Percentiles rank a stretch among this genome's conserved stretches.
Conservation (phyloP, 2,797 vertebrate genomes). For the Poecilia velifera region DNA sequence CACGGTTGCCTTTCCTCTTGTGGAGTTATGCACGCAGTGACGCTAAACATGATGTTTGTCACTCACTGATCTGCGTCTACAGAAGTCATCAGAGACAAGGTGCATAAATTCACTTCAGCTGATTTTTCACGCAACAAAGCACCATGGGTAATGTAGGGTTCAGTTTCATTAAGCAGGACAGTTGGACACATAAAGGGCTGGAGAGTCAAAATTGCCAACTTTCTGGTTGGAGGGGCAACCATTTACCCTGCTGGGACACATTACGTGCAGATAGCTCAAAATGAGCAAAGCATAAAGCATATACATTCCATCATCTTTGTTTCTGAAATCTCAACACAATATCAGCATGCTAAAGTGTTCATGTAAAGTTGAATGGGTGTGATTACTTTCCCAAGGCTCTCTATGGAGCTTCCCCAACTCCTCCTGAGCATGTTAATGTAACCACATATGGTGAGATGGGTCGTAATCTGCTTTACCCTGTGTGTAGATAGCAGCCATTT, state of each 20-base stretch:
- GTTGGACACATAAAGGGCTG: neutral
- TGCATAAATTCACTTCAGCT: neutral
- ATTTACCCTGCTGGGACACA: neutral
- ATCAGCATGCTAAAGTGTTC: neutral
- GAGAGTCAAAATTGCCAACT: neutral
- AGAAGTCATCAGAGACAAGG: neutral
- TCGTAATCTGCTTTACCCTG: slow-evolving; percentile 56
- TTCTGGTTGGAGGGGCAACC: neutral
- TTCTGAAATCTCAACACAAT: neutral
- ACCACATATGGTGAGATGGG: slow-evolving; percentile 60
- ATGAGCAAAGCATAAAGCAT: neutral
- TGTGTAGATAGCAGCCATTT: slow-evolving; percentile 67
- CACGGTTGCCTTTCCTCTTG: neutral
- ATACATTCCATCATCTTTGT: neutral
- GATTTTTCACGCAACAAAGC: neutral
- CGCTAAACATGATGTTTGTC: neutral
- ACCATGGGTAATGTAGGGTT: neutral
- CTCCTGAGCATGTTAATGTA: slow-evolving; percentile 71
- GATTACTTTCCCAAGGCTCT: neutral
- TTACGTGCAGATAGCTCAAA: neutral
- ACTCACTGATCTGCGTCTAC: neutral
- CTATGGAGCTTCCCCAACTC: slow-evolving; percentile 55
- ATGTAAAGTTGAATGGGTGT: neutral
- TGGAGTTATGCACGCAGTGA: neutral
- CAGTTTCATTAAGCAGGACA: neutral